Percentiles rank a stretch among this genome's conserved stretches.
phyloP scores from a whole-genome alignment of 23 tunicate species.

The Halocynthia aurantium region DNA sequence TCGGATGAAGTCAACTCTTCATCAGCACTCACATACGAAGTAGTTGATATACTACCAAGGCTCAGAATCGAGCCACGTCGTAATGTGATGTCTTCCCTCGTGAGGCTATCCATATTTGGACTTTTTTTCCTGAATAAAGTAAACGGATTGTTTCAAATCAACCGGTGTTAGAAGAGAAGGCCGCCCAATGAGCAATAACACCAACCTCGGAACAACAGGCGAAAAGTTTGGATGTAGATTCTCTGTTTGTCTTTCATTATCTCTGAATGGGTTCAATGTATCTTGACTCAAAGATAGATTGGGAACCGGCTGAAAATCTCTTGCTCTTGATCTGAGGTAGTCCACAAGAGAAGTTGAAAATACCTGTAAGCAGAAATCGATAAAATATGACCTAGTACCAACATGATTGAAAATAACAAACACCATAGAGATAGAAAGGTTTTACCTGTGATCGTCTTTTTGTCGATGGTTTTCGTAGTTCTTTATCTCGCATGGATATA shows the following conservation, averaged over 20 bases:
- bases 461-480: neutral
- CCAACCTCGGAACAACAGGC: no score
- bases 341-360: conserved; percentile 20
- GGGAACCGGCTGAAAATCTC: neutral
- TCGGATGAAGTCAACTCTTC: conserved; percentile 17
- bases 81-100: conserved; percentile 9
- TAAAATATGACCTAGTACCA: no score
- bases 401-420: neutral
- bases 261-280: no score
- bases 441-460: conserved; percentile 9
- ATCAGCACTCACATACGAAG: conserved; percentile 18
- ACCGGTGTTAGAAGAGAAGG: no score
- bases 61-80: conserved; percentile 11
- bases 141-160: no score
- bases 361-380: neutral
- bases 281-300: no score
- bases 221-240: no score
- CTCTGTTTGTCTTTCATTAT: no score
- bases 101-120: neutral
- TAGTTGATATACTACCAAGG: conserved; percentile 7
- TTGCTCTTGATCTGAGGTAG: conserved; percentile 14
- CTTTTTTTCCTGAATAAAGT: no score
- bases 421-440: neutral
- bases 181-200: no score
- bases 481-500: no score